These are phyloP conservation scores for Amphiura filiformis DNA, from an alignment of 35 echinoderm and acorn worm genomes.

Conservation along the genomic window DNA sequence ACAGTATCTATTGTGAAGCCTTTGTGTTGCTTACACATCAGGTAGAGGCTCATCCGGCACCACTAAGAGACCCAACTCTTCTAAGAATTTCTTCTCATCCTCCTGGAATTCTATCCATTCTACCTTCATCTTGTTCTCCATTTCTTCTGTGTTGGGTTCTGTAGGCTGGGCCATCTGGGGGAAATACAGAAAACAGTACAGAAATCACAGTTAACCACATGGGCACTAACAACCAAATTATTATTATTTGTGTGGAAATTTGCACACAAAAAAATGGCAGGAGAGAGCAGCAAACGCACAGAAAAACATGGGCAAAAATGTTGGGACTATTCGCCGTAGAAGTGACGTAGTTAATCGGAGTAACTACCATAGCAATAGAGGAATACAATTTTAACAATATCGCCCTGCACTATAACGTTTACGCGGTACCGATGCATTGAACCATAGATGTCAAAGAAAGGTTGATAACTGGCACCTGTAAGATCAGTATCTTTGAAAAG, in stretches of 20 bases:
- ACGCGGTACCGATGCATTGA: no score
- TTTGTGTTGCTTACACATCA: constrained; percentile 68
- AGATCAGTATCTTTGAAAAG: no score
- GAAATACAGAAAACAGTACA: neutral
- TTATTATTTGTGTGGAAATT: neutral
- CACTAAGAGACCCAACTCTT: constrained; percentile 58
- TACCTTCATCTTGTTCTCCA: constrained; percentile 71
- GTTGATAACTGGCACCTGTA: no score
- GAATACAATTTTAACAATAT: no score
- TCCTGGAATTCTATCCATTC: constrained; percentile 77
- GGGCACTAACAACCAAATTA: neutral
- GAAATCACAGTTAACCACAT: neutral
- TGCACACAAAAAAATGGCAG: neutral
- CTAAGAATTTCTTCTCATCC: constrained; percentile 90
- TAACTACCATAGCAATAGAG: no score
- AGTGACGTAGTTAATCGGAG: no score
- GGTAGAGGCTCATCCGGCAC: constrained; percentile 79
- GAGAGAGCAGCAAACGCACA: neutral
- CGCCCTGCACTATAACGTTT: no score
- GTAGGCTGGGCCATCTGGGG: constrained; percentile 68
- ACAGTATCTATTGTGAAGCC: no score
- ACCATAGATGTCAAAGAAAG: no score
- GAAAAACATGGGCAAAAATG: no score
- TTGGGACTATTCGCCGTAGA: no score
- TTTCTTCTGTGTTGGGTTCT: constrained; percentile 73